phyloP scores from a whole-genome alignment of 2,113 vertebrate genomes.

The Dunckerocampus dactyliophorus region DNA sequence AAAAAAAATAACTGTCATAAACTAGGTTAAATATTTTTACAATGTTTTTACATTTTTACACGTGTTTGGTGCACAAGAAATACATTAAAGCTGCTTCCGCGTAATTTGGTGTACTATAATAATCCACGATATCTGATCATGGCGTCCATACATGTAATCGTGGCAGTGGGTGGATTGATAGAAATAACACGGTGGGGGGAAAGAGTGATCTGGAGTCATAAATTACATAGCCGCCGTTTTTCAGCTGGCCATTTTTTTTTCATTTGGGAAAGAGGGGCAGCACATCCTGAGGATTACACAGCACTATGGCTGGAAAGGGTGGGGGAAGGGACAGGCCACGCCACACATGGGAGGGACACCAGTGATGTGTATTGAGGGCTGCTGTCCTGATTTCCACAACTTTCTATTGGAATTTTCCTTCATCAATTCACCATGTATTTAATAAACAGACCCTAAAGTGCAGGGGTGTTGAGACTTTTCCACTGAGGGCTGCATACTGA shows the following conservation, averaged over 20 bases:
- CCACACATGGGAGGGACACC: constrained; percentile 12
- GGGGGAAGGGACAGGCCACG: constrained; percentile 36
- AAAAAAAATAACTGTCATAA: not conserved
- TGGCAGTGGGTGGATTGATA: constrained; percentile 51
- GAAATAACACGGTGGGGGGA: constrained; percentile 10
- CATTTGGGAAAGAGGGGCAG: constrained; percentile 31
- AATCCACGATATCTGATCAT: not conserved
- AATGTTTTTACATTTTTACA: not conserved
- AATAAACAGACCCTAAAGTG: too few relatives aligned
- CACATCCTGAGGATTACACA: constrained; percentile 37
- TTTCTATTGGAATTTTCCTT: not conserved
- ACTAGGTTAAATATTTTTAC: not conserved
- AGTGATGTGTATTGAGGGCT: not conserved
- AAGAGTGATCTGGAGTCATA: constrained; percentile 55
- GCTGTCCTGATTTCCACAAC: not conserved
- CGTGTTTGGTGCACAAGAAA: not conserved
- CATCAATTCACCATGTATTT: not conserved
- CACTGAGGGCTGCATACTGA: too few relatives aligned
- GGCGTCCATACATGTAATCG: constrained; percentile 22
- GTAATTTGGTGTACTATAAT: too few relatives aligned
- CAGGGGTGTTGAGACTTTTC: too few relatives aligned
- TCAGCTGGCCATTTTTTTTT: constrained; percentile 61
- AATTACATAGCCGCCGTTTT: constrained; percentile 60
- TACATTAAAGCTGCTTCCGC: not conserved
- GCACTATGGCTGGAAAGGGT: constrained; percentile 43